phyloP scores from a whole-genome alignment of 2,888 invertebrate genomes.

The Eupithecia vulgata region DNA sequence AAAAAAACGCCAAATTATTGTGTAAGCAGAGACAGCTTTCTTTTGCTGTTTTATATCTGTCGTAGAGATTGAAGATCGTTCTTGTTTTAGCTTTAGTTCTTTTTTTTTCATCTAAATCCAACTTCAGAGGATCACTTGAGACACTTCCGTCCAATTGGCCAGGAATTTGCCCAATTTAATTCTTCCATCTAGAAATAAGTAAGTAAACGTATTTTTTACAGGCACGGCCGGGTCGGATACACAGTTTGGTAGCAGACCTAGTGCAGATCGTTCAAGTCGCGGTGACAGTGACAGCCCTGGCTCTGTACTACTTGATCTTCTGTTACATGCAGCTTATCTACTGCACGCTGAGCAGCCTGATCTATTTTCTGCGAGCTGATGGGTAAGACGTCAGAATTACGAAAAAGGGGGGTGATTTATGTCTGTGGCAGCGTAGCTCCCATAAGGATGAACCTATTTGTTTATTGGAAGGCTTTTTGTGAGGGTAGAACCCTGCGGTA shows the following conservation, averaged over 20 bases:
- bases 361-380: constrained; percentile 77
- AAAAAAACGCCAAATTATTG: no score
- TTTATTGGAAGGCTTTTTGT: background rate
- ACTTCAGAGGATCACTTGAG: no score
- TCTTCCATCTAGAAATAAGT: no score
- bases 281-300: constrained; percentile 70
- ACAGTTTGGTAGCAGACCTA: constrained; percentile 11
- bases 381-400: constrained; percentile 54
- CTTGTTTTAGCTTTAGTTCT: no score
- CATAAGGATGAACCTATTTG: background rate
- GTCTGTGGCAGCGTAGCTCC: no score
- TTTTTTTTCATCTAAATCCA: no score
- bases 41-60: no score
- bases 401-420: background rate
- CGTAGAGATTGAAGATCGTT: no score
- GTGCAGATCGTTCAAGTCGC: constrained; percentile 68
- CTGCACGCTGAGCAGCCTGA: constrained; percentile 62
- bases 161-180: no score
- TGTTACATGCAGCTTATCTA: constrained; percentile 78
- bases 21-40: no score
- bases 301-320: constrained; percentile 74
- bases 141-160: no score
- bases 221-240: constrained; percentile 23
- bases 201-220: background rate
- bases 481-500: no score